Conservation (phyloP, 2,113 vertebrate genomes). For the Limanda limanda region DNA sequence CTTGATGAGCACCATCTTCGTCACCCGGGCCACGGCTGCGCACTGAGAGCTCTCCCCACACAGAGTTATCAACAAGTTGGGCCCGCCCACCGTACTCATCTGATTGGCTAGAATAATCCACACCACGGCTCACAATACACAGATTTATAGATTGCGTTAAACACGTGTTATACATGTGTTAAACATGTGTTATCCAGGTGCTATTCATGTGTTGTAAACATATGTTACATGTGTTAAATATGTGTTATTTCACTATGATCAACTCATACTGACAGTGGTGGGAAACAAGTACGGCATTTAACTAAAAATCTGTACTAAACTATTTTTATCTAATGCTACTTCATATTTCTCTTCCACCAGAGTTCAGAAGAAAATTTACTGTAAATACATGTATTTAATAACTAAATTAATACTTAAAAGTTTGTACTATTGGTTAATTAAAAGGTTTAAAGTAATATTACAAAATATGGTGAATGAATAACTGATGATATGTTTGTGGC, state of each 20-base stretch:
- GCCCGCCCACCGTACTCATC: conserved; percentile 58
- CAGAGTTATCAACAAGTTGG: conserved; percentile 56
- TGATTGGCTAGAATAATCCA: conserved; percentile 62
- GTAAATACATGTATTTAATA: not conserved
- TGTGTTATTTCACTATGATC: not conserved
- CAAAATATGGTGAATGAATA: not conserved
- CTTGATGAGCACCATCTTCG: conserved; percentile 95
- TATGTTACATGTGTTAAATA: too few relatives aligned
- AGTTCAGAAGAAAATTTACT: not conserved
- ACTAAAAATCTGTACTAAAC: not conserved
- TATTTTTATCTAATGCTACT: not conserved
- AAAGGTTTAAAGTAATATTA: not conserved
- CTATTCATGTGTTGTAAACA: too few relatives aligned
- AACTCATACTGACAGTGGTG: not conserved
- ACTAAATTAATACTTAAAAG: not conserved
- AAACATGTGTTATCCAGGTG: too few relatives aligned
- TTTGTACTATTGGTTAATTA: not conserved
- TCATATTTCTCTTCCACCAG: not conserved
- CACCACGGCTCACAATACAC: conserved; percentile 1
- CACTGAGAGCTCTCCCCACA: conserved; percentile 60
- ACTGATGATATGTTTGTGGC: not conserved
- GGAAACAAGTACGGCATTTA: not conserved
- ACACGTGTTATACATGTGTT: not conserved
- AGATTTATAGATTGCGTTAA: not conserved
- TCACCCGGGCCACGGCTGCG: conserved; percentile 80